phyloP scores from a whole-genome alignment of 2,888 invertebrate species.

The Erpobdella octoculata region DNA sequence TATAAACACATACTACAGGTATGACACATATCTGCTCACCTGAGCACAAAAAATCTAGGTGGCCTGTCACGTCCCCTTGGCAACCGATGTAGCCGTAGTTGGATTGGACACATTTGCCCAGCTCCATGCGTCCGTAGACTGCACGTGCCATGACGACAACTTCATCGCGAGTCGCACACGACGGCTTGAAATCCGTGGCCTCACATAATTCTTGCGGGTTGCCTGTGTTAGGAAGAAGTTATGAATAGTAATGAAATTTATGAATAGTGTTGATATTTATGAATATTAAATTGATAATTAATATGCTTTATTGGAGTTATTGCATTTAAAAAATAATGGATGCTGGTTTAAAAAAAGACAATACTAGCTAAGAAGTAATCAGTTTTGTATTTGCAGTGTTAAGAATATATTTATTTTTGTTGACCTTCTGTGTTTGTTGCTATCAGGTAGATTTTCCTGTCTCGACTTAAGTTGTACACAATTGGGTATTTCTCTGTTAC shows the following conservation, averaged over 20 bases:
- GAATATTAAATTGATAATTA: background rate
- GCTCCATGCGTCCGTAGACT: conserved; percentile 28
- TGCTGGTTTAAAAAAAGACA: too few species aligned
- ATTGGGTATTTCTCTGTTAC: too few species aligned
- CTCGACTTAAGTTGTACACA: too few species aligned
- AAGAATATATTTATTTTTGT: too few species aligned
- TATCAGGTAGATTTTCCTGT: too few species aligned
- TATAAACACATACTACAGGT: too few species aligned
- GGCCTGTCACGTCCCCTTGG: conserved; percentile 15
- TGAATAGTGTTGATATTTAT: conserved; percentile 13
- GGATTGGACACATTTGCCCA: conserved; percentile 21
- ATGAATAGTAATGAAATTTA: background rate
- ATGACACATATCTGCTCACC: too few species aligned
- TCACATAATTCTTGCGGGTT: conserved; percentile 22
- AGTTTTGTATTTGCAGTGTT: too few species aligned
- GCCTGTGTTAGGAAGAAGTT: background rate
- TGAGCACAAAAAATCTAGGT: conserved; percentile 21
- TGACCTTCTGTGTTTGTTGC: too few species aligned
- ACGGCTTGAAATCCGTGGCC: conserved; percentile 18
- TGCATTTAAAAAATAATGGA: too few species aligned
- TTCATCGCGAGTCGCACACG: conserved; percentile 24
- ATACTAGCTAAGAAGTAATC: too few species aligned
- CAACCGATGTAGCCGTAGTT: conserved; percentile 31
- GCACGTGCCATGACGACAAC: conserved; percentile 24
- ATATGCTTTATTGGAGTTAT: too few species aligned